Evolutionary conservation across 2,113 vertebrate species (phyloP), one percentile per base, ranked within the genome.

Genomic region (Upupa epops): DNA sequence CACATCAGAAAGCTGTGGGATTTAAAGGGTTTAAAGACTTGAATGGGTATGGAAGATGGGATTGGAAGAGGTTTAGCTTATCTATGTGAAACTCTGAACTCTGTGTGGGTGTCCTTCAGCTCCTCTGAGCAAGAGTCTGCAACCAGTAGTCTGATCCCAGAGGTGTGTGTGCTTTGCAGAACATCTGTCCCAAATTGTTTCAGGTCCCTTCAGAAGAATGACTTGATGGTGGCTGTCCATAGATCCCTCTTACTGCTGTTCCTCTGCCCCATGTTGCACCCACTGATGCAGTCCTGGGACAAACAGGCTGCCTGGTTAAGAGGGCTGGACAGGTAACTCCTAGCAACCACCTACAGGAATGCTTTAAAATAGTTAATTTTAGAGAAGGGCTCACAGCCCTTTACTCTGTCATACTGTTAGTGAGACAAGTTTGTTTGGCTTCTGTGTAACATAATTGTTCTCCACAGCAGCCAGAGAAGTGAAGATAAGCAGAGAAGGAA

Each of bases 41-140:
- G 58, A 3, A n/a, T 26, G 22, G 8, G 56, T 28, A 17, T 28
- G 6, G 25, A 1, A 7, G 29, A 49, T 61, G 59, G 52, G 17
- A 5, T 5, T 18, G 36, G 48, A 32, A 24, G 28, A 64, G 42
- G 15, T 42, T 10, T 7, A 46, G 40, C 46, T 73, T 28, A 3
- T 3, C 0, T 6, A 0, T 8, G 3, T 22, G 48, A 28, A 65
- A 58, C 0, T 20, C 28, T 12, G 34, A 85, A 25, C 55, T 70
- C 20, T 13, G 10, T 6, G 37, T 25, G 28, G 54, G 11, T 58
- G 31, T n/a, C 24, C n/a, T 56, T 56, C 31, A 6, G 18, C 54
- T 73, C 54, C 64, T 49, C 2, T 1, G 46, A 70, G 56, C 52
- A 25, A 37, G 42, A 31, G 34, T 3, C 49, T 60, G 54, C 46